phyloP scores from a whole-genome alignment of 2,888 invertebrate genomes.

The Nomada flava region DNA sequence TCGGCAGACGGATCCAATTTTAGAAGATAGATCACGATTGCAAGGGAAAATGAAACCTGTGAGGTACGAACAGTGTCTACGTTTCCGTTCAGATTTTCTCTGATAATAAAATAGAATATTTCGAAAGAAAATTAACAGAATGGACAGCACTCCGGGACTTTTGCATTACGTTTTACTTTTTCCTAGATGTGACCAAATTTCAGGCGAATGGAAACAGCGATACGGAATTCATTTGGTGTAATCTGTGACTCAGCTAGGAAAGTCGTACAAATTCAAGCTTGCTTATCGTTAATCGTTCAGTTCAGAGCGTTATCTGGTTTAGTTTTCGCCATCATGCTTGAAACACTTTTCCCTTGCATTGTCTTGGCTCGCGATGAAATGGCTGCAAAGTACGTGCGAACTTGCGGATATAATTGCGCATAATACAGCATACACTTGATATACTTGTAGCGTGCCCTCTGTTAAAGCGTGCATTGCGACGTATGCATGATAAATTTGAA shows the following conservation, averaged over 20 bases:
- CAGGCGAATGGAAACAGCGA: no score
- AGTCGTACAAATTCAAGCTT: no score
- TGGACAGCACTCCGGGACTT: neutral
- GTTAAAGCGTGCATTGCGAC: conserved; percentile 63
- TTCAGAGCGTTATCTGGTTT: no score
- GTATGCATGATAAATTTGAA: conserved; percentile 55
- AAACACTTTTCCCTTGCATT: no score
- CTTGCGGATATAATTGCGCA: neutral
- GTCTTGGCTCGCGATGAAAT: neutral
- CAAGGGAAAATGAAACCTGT: no score
- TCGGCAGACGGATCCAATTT: no score
- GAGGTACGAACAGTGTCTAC: neutral
- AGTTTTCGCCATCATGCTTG: neutral
- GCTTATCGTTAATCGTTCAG: neutral
- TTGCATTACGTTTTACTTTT: no score
- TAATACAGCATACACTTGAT: neutral
- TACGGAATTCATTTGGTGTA: no score
- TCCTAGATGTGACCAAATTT: no score
- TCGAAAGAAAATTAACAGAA: neutral
- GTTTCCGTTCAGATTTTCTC: neutral
- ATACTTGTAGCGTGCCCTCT: conserved; percentile 55
- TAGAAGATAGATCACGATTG: no score
- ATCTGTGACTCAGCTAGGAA: no score
- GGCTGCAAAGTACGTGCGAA: neutral
- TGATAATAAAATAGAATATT: neutral